phyloP scores from a whole-genome alignment of 2,888 invertebrate genomes.

The Macropis europaea region DNA sequence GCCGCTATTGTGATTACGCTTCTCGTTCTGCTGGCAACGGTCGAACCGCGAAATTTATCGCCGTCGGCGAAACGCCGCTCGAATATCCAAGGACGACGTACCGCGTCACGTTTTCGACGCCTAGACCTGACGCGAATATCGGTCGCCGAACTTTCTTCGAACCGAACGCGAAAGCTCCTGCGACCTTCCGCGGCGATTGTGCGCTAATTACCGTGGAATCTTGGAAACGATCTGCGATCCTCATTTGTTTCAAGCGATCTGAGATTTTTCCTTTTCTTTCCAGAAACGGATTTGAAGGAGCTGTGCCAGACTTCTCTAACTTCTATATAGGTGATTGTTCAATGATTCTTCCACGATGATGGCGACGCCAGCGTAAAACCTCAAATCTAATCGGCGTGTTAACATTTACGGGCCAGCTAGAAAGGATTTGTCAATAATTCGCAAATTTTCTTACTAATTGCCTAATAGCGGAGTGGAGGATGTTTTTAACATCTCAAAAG shows the following conservation, averaged over 20 bases:
- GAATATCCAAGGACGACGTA: constrained; percentile 43
- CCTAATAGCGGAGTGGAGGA: too few species aligned
- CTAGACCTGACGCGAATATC: constrained; percentile 44
- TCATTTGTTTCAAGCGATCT: background rate
- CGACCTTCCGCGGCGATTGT: constrained; percentile 30
- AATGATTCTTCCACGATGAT: too few species aligned
- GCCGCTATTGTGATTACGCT: constrained; percentile 44
- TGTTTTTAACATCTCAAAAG: too few species aligned
- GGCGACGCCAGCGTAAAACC: too few species aligned
- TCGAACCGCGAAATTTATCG: constrained; percentile 56
- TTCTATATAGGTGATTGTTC: too few species aligned
- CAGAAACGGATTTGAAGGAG: too few species aligned
- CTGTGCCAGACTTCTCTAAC: too few species aligned
- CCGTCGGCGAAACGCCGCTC: constrained; percentile 45
- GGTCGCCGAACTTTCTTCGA: constrained; percentile 28
- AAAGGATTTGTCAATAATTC: too few species aligned
- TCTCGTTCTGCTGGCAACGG: constrained; percentile 27
- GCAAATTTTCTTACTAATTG: too few species aligned
- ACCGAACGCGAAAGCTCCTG: constrained; percentile 14
- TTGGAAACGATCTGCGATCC: background rate
- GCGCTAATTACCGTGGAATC: constrained; percentile 38
- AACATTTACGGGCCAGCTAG: too few species aligned
- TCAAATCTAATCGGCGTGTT: too few species aligned
- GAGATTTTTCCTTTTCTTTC: background rate
- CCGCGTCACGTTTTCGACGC: constrained; percentile 36